Base-by-base conservation (phyloP, 2,888 invertebrate genomes). In the Strigamia crassipes region DNA sequence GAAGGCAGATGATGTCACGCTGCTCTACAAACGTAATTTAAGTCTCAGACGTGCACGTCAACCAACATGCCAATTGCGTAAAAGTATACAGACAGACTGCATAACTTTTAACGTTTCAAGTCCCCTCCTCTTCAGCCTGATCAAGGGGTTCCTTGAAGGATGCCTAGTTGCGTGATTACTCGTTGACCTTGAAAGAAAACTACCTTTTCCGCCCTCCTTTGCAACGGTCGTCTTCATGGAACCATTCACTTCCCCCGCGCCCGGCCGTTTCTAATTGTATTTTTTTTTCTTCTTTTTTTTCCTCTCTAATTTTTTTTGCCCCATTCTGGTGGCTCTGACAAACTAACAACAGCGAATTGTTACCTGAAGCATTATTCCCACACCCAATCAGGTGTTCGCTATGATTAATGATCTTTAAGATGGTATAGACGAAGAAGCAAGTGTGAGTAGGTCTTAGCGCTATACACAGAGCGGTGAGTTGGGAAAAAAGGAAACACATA, bases 241-340 rank as follows among this genome's bases (percentile, higher is more conserved):
- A 73, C 73, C 73, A 73, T 73, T 73, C 73, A 73, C 73, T 31
- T 73, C 73, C 73, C 73, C 73, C 73, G 73, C 31, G 73, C 27
- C 27, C 73, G 73, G 27, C 73, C 73, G 73, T 73, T 73, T 73
- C 73, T 73, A 73, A 73, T 73, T 73, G 73, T 31, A 31, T 73
- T 73, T 73, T 73, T 73, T 31, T 73, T 27, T 13, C 31, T 12
- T 15, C 31, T 73, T 31, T 27, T 23, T 31, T 13, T 23, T 23
- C 5, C 21, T 61, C 21, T 23, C 27, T 66, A 23, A 23, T 66
- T 21, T 61, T 61, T 21, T 13, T 21, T 18, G 1, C 18, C n/a
- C n/a, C n/a, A 15, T 66, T 73, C 73, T 31, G 12, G 8, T 31
- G 27, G 12, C 12, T 73, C 73, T 73, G 73, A 27, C 31, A 31